phyloP scores from a whole-genome alignment of 2,113 vertebrate genomes.

The Charina bottae region DNA sequence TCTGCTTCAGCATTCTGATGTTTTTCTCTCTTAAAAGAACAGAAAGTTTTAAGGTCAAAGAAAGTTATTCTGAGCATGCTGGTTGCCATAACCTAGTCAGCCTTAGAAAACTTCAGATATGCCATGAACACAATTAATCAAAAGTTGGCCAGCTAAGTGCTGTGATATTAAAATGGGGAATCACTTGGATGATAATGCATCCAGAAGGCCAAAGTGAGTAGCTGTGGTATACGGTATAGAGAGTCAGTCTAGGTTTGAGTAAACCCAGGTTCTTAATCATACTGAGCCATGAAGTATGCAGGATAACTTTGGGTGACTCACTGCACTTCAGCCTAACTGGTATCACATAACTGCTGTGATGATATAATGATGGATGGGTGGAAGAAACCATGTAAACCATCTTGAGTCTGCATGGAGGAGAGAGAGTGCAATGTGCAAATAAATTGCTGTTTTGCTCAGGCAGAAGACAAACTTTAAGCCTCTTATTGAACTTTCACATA shows the following conservation, averaged over 20 bases:
- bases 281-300: not conserved
- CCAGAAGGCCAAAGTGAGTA: not conserved
- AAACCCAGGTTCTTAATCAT: not conserved
- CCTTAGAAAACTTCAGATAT: not conserved
- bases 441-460: not conserved
- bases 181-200: not conserved
- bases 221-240: not conserved
- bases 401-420: not conserved
- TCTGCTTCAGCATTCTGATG: not conserved
- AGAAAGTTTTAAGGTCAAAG: not conserved
- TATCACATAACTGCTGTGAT: not conserved
- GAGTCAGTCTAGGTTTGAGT: not conserved
- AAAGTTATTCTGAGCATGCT: not conserved
- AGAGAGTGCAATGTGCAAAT: not conserved
- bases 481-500: not conserved
- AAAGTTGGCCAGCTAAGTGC: not conserved
- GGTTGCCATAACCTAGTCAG: not conserved
- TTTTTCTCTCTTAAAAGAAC: not conserved
- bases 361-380: not conserved
- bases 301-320: not conserved
- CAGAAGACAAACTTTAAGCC: not conserved
- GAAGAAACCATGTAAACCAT: not conserved
- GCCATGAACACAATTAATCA: not conserved
- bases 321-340: not conserved
- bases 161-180: not conserved